phyloP scores from a whole-genome alignment of 1,140 invertebrate genomes.

The Gonatopus flavifemur region DNA sequence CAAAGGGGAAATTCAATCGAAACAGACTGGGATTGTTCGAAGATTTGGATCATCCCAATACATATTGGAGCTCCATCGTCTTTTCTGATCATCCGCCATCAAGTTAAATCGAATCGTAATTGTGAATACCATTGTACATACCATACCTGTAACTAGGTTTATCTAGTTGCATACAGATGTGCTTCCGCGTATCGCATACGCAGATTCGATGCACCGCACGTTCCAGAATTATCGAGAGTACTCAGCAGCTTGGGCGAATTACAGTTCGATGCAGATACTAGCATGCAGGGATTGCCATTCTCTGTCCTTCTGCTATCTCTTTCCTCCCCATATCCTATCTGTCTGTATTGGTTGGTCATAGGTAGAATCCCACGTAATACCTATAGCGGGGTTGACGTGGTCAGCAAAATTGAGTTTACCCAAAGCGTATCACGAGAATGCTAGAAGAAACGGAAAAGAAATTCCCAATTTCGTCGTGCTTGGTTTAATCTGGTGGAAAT shows the following conservation, averaged over 20 bases:
- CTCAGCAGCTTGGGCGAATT: conserved; percentile 42
- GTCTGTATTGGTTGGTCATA: conserved; percentile 11
- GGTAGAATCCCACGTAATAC: conserved; percentile 11
- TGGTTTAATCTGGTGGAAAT: too few species aligned
- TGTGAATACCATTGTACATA: conserved; percentile 31
- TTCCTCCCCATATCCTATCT: too few species aligned
- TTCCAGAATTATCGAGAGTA: conserved; percentile 47
- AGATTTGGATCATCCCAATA: too few species aligned
- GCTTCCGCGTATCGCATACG: conserved; percentile 26
- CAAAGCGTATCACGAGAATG: too few species aligned
- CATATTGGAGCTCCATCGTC: too few species aligned
- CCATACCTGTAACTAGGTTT: conserved; percentile 39
- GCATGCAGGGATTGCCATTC: too few species aligned
- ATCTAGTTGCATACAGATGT: conserved; percentile 32
- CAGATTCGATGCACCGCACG: conserved; percentile 45
- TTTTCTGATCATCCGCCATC: too few species aligned
- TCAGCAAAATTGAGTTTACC: conserved; percentile 27
- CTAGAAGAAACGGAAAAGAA: too few species aligned
- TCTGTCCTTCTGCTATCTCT: too few species aligned
- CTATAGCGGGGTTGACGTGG: conserved; percentile 8
- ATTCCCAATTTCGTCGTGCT: too few species aligned
- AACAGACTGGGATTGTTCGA: too few species aligned
- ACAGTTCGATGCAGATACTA: conserved; percentile 28
- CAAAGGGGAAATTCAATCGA: too few species aligned
- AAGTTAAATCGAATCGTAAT: conserved; percentile 28